These are phyloP conservation scores for Colius striatus DNA, from an alignment of 2,113 vertebrate genomes.

Conservation along the genomic window DNA sequence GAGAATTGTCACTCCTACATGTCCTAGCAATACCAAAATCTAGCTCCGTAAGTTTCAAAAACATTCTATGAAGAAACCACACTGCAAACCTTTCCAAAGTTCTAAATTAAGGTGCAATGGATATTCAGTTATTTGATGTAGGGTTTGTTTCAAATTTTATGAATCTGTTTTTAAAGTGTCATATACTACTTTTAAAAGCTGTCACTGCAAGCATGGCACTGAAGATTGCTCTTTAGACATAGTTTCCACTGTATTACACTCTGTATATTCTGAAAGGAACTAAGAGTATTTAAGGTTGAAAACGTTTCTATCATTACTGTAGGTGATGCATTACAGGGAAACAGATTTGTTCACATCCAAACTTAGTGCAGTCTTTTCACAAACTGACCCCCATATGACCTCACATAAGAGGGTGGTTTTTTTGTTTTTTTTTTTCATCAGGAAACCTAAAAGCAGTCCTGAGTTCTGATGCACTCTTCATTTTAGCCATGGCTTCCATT, in stretches of 20 bases:
- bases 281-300: conserved; percentile 38
- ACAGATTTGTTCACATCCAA: conserved; percentile 34
- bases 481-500: neutral
- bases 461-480: neutral
- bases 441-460: conserved; percentile 14
- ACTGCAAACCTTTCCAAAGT: neutral
- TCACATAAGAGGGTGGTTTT: neutral
- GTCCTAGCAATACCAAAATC: accelerated
- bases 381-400: conserved; percentile 10
- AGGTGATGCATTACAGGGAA: conserved; percentile 59
- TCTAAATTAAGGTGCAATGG: neutral
- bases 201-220: neutral
- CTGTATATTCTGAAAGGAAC: neutral
- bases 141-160: neutral
- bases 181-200: neutral
- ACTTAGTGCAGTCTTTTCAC: conserved; percentile 53
- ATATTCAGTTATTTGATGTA: neutral
- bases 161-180: neutral
- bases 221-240: neutral
- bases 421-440: neutral
- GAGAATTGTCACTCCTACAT: neutral
- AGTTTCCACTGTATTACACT: conserved; percentile 43
- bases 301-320: conserved; percentile 3
- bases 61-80: neutral
- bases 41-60: neutral